These are phyloP conservation scores for Syngnathoides biaculeatus DNA, from an alignment of 2,113 vertebrate genomes.

Conservation along the genomic window DNA sequence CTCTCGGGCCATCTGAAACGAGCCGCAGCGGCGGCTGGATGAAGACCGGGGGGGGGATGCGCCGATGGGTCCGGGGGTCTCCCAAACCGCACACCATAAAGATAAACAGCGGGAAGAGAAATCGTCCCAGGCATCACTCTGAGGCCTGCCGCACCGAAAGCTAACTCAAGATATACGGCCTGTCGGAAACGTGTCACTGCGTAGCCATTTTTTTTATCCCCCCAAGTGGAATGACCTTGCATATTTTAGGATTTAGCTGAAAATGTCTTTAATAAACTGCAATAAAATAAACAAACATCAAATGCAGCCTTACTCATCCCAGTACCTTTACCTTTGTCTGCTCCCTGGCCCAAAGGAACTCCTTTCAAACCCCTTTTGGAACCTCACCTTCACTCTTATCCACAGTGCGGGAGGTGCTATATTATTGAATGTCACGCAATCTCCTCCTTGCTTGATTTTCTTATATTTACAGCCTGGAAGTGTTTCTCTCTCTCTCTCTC, in stretches of 20 bases:
- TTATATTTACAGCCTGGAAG: too few relatives aligned
- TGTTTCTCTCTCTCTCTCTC: too few relatives aligned
- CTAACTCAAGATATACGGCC: constrained; percentile 48
- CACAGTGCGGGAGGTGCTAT: not conserved
- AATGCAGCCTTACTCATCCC: not conserved
- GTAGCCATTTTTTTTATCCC: constrained; percentile 23
- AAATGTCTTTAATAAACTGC: too few relatives aligned
- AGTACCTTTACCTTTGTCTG: too few relatives aligned
- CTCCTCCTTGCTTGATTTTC: too few relatives aligned
- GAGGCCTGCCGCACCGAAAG: constrained; percentile 45
- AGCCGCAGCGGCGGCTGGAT: constrained; percentile 55
- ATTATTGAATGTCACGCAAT: not conserved
- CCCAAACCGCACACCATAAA: constrained; percentile 61
- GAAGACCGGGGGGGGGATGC: constrained; percentile 41
- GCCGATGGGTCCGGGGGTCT: constrained; percentile 51
- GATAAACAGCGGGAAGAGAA: constrained; percentile 63
- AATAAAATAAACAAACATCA: constrained; percentile 3
- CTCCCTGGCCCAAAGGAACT: constrained; percentile 51
- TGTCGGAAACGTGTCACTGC: constrained; percentile 20
- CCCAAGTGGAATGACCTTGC: too few relatives aligned
- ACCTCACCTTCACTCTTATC: constrained; percentile 33
- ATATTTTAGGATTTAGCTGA: too few relatives aligned
- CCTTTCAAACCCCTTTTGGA: constrained; percentile 41
- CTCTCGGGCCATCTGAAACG: constrained; percentile 40
- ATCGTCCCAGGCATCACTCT: constrained; percentile 65